phyloP scores from a whole-genome alignment of 2,113 vertebrate species.

The Isurus oxyrinchus region DNA sequence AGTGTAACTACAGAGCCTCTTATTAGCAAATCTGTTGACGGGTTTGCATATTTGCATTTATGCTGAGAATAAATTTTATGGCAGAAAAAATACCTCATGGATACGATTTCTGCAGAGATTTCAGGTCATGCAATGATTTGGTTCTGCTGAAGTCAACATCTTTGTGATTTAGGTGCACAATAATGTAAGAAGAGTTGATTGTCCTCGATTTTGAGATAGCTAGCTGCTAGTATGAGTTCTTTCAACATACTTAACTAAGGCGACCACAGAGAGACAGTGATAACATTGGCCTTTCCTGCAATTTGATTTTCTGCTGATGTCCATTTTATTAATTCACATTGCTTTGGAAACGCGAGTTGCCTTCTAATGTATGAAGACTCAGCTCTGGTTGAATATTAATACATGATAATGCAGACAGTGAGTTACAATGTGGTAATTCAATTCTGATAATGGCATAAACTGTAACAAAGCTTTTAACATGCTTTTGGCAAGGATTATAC shows the following conservation, averaged over 20 bases:
- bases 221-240: not conserved
- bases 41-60: not conserved
- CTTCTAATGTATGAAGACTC: not conserved
- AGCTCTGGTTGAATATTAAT: not conserved
- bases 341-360: not conserved
- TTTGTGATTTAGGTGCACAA: not conserved
- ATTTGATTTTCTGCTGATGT: not conserved
- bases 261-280: not conserved
- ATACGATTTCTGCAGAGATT: not conserved
- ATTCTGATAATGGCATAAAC: not conserved
- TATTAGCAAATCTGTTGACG: not conserved
- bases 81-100: not conserved
- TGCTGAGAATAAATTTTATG: not conserved
- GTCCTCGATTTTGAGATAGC: not conserved
- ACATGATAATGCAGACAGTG: not conserved
- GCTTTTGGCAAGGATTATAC: not conserved
- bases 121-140: not conserved
- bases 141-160: not conserved
- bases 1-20: no score
- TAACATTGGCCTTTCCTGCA: not conserved
- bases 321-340: not conserved
- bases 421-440: not conserved
- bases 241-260: not conserved
- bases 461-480: not conserved
- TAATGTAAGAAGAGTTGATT: not conserved